Percentiles rank a stretch among this genome's conserved stretches.
These are phyloP conservation scores for Aphelinus atriplicis DNA, from an alignment of 1,140 invertebrate species.

Conservation along the genomic window DNA sequence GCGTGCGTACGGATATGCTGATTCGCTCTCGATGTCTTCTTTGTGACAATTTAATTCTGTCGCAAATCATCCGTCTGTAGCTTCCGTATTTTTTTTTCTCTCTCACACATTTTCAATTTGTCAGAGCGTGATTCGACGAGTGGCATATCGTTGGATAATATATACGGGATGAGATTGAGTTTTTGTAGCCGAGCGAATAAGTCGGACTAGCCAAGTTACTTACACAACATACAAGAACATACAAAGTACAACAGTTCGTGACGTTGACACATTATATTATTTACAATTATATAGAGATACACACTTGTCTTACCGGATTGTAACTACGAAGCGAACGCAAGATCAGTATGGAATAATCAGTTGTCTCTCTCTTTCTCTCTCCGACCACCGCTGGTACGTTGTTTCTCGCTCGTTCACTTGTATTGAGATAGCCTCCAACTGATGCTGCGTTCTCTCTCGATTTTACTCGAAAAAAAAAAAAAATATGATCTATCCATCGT, in stretches of 20 bases:
- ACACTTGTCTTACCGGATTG: constrained; percentile 19
- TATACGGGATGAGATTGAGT: not conserved
- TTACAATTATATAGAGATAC: constrained; percentile 21
- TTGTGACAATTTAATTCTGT: no score
- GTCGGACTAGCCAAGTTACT: not conserved
- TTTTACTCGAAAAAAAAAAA: not conserved
- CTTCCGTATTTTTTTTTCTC: no score
- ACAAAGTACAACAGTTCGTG: constrained; percentile 13
- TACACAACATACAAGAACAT: constrained; percentile 10
- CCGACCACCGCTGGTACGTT: no score
- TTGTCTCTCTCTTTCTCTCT: not conserved
- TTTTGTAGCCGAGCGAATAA: not conserved
- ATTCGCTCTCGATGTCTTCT: no score
- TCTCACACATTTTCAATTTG: no score
- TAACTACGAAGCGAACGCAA: constrained; percentile 23
- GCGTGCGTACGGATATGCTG: no score
- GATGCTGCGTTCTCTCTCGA: constrained; percentile 19
- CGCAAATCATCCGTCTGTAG: no score
- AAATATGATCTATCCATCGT: no score
- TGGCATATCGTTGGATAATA: no score
- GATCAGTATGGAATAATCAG: constrained; percentile 12
- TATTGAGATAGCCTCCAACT: not conserved
- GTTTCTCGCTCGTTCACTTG: no score
- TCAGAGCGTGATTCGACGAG: no score
- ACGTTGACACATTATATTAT: constrained; percentile 23